Conservation (phyloP, 2,797 vertebrate species). For the Psittacula derbiana region DNA sequence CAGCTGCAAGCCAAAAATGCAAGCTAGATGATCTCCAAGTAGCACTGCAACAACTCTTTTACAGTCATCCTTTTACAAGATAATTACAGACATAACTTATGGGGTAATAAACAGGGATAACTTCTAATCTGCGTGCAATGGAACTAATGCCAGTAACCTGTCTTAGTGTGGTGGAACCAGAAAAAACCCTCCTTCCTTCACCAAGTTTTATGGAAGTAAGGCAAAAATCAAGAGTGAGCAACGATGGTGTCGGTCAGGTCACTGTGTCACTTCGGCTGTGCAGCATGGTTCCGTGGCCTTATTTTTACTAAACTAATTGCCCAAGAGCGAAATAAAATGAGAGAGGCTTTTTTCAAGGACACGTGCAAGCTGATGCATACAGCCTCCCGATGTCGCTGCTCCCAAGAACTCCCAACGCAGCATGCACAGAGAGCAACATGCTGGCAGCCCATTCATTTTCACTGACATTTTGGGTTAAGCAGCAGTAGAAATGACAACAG, state of each 20-base stretch:
- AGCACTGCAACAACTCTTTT: neutral
- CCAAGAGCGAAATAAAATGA: neutral
- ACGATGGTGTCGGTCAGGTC: neutral
- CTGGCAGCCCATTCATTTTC: neutral
- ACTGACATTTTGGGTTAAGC: neutral
- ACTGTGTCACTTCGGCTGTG: neutral
- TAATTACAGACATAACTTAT: neutral
- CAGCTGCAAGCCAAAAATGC: neutral
- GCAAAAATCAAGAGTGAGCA: neutral
- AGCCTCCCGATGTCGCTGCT: rapidly evolving
- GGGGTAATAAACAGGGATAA: neutral
- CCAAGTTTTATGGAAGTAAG: neutral
- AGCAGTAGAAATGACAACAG: rapidly evolving
- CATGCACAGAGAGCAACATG: rapidly evolving
- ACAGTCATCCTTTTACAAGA: neutral
- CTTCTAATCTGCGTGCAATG: neutral
- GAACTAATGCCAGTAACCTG: neutral
- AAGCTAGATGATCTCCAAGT: neutral
- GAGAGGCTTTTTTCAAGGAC: neutral
- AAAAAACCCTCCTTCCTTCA: neutral
- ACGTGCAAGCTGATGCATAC: rapidly evolving
- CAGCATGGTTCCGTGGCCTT: neutral
- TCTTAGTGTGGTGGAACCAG: rapidly evolving
- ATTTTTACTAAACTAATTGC: neutral
- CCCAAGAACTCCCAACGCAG: rapidly evolving